Conservation (phyloP, 2,797 vertebrate species). For the Sebastes matsubarae region DNA sequence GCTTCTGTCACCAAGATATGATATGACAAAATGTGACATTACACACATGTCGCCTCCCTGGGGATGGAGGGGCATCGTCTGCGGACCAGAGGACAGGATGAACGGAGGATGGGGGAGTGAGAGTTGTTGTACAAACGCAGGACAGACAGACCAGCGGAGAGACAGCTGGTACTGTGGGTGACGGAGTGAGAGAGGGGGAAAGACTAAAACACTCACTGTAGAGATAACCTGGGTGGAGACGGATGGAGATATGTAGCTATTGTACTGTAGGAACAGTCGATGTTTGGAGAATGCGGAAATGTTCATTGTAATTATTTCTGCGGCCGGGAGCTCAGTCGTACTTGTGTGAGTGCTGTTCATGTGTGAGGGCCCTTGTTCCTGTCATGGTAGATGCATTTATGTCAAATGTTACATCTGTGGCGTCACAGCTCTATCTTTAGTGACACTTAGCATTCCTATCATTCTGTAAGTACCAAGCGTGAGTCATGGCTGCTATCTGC, state of each 20-base stretch:
- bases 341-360: not conserved
- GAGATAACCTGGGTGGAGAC: not conserved
- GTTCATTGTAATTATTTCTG: constrained; percentile 50
- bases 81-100: constrained; percentile 34
- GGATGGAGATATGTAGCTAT: not conserved
- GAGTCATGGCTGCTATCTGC: constrained; percentile 29
- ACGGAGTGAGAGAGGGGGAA: not conserved
- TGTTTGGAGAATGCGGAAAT: constrained; percentile 30
- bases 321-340: constrained; percentile 9
- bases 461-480: constrained; percentile 50
- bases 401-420: constrained; percentile 49
- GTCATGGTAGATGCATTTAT: constrained; percentile 36
- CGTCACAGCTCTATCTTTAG: constrained; percentile 66
- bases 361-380: constrained; percentile 13
- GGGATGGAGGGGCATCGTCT: constrained; percentile 57
- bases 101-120: not conserved
- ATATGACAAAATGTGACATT: constrained; percentile 73
- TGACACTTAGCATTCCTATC: constrained; percentile 60
- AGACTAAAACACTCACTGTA: not conserved
- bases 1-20: constrained; percentile 65
- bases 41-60: constrained; percentile 71
- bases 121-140: not conserved
- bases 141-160: not conserved
- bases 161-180: not conserved
- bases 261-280: constrained; percentile 6